Conservation (phyloP, 2,113 vertebrate species). For the Aegithalos caudatus region DNA sequence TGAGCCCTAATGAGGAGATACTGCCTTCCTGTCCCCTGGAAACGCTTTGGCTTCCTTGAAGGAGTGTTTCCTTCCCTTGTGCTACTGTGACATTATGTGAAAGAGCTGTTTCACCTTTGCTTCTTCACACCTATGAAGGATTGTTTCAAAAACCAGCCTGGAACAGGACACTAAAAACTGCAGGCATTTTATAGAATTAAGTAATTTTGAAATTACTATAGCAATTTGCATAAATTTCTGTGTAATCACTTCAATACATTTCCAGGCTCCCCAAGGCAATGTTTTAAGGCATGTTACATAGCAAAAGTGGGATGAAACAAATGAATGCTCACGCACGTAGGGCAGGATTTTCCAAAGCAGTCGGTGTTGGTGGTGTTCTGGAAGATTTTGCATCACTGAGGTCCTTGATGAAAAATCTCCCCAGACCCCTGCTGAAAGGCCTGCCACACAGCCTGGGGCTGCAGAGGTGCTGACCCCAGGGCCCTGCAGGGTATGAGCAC, state of each 20-base stretch:
- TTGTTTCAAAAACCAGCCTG: not conserved
- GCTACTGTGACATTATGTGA: not conserved
- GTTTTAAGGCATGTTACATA: constrained; percentile 23
- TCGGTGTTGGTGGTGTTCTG: not conserved
- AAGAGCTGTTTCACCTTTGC: not conserved
- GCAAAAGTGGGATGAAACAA: not conserved
- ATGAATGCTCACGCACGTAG: not conserved
- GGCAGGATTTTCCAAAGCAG: not conserved
- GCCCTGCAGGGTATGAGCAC: not conserved
- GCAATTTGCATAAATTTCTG: constrained; percentile 13
- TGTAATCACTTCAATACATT: constrained; percentile 16
- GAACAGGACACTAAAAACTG: not conserved
- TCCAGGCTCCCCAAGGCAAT: constrained; percentile 10
- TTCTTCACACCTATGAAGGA: not conserved
- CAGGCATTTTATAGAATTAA: not conserved
- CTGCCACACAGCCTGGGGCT: not conserved
- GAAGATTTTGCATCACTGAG: not conserved
- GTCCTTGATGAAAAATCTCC: not conserved
- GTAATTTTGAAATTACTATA: constrained; percentile 19
- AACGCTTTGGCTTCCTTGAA: accelerated
- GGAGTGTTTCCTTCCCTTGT: not conserved
- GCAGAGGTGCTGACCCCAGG: not conserved
- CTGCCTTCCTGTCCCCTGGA: not conserved
- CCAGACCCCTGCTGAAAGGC: not conserved
- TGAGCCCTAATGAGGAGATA: not conserved